Evolutionary conservation across 2,797 vertebrate genomes (phyloP).

Genomic region (Natrix natrix): DNA sequence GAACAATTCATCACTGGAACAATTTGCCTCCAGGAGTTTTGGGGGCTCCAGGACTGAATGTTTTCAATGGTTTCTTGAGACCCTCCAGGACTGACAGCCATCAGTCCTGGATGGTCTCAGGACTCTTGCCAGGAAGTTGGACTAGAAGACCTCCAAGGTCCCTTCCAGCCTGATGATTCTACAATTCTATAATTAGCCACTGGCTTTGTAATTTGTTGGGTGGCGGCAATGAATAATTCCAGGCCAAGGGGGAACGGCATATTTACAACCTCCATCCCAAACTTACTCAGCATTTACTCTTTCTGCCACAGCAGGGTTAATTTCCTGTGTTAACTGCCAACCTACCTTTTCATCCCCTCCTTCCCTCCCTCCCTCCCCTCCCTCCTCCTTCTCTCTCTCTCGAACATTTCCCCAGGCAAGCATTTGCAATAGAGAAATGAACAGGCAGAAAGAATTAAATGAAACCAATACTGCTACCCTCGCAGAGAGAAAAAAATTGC

Average conservation of each 20-base stretch:
- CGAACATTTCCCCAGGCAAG: constrained; percentile 71
- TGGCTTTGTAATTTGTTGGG: background rate
- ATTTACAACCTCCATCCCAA: constrained; percentile 28
- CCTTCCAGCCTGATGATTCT: background rate
- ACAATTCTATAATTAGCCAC: background rate
- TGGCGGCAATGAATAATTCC: background rate
- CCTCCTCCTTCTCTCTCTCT: background rate
- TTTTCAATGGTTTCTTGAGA: background rate
- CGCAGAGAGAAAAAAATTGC: constrained; percentile 47
- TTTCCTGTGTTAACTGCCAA: constrained; percentile 72
- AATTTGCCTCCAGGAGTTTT: background rate
- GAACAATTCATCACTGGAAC: background rate
- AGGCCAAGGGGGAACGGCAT: background rate
- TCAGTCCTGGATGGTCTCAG: background rate
- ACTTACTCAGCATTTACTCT: constrained; percentile 60
- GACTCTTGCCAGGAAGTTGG: background rate
- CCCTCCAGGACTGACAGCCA: background rate
- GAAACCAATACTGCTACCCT: constrained; percentile 65
- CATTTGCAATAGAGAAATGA: constrained; percentile 72
- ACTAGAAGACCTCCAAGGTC: background rate
- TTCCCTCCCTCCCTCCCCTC: background rate
- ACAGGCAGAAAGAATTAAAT: constrained; percentile 80
- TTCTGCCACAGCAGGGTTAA: constrained; percentile 64
- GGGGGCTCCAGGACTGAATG: background rate
- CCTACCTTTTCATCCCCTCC: constrained; percentile 68